phyloP scores from a whole-genome alignment of 2,797 vertebrate species.

The Nannoperca australis region DNA sequence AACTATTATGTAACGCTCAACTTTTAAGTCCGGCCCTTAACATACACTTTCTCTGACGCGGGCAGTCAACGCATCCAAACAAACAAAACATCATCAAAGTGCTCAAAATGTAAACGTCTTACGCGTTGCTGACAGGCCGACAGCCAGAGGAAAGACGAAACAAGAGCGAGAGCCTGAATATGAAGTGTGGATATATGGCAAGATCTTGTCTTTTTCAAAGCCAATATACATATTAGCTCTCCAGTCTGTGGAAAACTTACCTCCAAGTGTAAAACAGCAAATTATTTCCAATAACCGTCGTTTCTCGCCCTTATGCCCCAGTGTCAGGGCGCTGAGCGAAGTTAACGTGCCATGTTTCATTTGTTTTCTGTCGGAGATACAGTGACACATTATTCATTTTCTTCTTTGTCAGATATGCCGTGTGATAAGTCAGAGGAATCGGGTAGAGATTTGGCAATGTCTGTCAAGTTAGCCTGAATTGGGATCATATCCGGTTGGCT shows the following conservation, averaged over 20 bases:
- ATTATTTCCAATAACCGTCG: neutral
- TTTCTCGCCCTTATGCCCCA: neutral
- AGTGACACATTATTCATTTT: neutral
- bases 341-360: neutral
- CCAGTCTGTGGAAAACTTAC: conserved; percentile 32
- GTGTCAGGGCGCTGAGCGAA: neutral
- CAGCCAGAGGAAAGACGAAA: neutral
- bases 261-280: conserved; percentile 20
- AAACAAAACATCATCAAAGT: neutral
- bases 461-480: neutral
- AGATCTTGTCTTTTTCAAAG: neutral
- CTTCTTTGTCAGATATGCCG: conserved; percentile 14
- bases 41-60: conserved; percentile 60
- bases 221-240: neutral
- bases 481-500: neutral
- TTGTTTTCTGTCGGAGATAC: neutral
- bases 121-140: fast-evolving
- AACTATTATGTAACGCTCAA: conserved; percentile 79
- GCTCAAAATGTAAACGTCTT: neutral
- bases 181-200: neutral
- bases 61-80: conserved; percentile 16
- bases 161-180: neutral
- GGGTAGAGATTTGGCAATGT: neutral
- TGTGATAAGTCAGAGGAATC: conserved; percentile 13
- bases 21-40: conserved; percentile 52